Percentiles rank a stretch among this genome's conserved stretches.
phyloP scores from a whole-genome alignment of 2,888 invertebrate genomes.

The Cyclophora punctaria region DNA sequence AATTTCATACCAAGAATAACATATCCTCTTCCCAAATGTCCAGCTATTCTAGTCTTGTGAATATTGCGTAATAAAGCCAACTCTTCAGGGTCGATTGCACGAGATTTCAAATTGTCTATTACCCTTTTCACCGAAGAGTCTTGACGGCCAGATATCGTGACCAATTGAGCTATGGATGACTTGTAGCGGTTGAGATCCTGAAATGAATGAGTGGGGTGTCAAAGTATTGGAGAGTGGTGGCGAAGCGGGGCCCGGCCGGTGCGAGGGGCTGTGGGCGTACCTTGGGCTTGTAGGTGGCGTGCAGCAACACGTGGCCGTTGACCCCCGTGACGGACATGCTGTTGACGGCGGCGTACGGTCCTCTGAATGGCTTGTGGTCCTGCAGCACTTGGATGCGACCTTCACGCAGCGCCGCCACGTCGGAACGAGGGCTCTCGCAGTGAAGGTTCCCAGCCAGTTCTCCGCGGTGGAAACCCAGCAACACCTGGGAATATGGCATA shows the following conservation, averaged over 20 bases:
- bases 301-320: constrained; percentile 39
- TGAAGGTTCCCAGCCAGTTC: constrained; percentile 82
- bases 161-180: constrained; percentile 56
- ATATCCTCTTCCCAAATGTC: constrained; percentile 77
- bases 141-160: constrained; percentile 73
- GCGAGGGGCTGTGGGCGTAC: constrained; percentile 14
- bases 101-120: constrained; percentile 35
- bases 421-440: constrained; percentile 70
- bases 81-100: constrained; percentile 59
- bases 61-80: constrained; percentile 58
- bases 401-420: constrained; percentile 58
- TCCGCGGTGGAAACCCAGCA: constrained; percentile 78
- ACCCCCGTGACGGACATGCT: constrained; percentile 39
- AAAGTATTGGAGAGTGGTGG: too few species aligned
- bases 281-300: constrained; percentile 40
- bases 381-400: constrained; percentile 75
- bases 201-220: background rate
- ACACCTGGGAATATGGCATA: constrained; percentile 29
- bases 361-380: constrained; percentile 70
- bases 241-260: too few species aligned
- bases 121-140: constrained; percentile 45
- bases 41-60: constrained; percentile 49
- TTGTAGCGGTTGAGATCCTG: constrained; percentile 24
- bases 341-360: constrained; percentile 54
- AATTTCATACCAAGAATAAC: constrained; percentile 47